Evolutionary conservation across 2,888 invertebrate species (phyloP), one percentile per base, ranked within the genome.

Genomic region (Ypsolopha sequella): DNA sequence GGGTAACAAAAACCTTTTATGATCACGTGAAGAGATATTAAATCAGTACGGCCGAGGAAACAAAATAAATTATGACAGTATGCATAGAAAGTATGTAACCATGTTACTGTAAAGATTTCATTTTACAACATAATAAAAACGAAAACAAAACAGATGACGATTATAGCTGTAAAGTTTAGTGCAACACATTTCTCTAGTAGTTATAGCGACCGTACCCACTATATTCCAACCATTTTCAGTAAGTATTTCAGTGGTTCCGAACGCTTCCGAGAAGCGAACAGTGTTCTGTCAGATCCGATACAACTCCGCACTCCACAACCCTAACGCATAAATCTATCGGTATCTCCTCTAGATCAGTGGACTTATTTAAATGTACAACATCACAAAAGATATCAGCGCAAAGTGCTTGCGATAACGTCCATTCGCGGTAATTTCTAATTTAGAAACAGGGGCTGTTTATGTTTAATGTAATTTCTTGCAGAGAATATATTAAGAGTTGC

Each of bases 241-340:
- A 43, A 13, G 43, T 43, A 43, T 43, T 43, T 43, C 43, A 43
- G 54, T 56, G 58, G 59, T 60, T 59, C 36, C 13, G 36, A 49
- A 46, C 51, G 38, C 34, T 51, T 51, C 51, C 65, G 65, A 63
- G 65, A 66, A 73, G 62, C 64, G 52, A 59, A 54, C 62, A 63
- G 70, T 61, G 62, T 66, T 63, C 70, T 75, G 76, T 73, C 76
- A 73, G 72, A 68, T 70, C 65, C 69, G 71, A 75, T 73, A 69
- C 69, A 72, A 62, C 60, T 57, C 63, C 58, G 62, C 61, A 61
- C 65, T 68, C 64, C 61, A 64, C 64, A 66, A 68, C 69, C 67
- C 66, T 60, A 64, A 60, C 64, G 66, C 73, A 75, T 76, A 72
- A 73, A 76, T 75, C 72, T 64, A 75, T 74, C 48, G 67, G 58